Percentiles rank a stretch among this genome's conserved stretches.
Evolutionary conservation across 2,113 vertebrate genomes (phyloP).

Genomic region (Engystomops pustulosus): DNA sequence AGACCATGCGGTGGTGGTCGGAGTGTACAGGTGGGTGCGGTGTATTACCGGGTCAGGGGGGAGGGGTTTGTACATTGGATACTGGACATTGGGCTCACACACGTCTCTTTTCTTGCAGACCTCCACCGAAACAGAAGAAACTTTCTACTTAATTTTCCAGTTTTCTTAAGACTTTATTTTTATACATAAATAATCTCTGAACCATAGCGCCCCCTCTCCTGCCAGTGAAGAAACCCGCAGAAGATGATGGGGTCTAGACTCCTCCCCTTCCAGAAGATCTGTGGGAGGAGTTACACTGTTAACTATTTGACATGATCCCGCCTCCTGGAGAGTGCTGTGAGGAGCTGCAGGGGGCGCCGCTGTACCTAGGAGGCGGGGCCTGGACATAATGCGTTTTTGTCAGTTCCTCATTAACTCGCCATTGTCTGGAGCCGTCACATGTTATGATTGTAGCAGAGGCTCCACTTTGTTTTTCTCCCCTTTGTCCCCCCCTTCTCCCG

Average conservation of each 20-base stretch:
- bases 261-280: background rate
- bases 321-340: too few species aligned
- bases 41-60: background rate
- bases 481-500: too few species aligned
- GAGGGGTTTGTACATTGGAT: too few species aligned
- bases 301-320: too few species aligned
- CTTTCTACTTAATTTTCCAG: background rate
- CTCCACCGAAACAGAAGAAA: conserved; percentile 53
- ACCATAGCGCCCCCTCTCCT: background rate
- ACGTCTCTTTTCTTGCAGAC: conserved; percentile 7
- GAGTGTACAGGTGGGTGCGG: conserved; percentile 86
- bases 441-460: too few species aligned
- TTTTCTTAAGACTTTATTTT: conserved; percentile 20
- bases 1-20: conserved; percentile 92
- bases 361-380: background rate
- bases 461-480: too few species aligned
- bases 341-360: background rate
- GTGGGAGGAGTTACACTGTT: background rate
- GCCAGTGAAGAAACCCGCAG: background rate
- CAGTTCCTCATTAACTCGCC: background rate
- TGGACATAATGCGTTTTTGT: background rate
- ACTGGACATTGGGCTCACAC: background rate
- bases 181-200: background rate
- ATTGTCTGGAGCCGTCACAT: too few species aligned
- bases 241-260: background rate